Conservation (phyloP, 2,797 vertebrate species). For the Poeciliopsis presidionis region DNA sequence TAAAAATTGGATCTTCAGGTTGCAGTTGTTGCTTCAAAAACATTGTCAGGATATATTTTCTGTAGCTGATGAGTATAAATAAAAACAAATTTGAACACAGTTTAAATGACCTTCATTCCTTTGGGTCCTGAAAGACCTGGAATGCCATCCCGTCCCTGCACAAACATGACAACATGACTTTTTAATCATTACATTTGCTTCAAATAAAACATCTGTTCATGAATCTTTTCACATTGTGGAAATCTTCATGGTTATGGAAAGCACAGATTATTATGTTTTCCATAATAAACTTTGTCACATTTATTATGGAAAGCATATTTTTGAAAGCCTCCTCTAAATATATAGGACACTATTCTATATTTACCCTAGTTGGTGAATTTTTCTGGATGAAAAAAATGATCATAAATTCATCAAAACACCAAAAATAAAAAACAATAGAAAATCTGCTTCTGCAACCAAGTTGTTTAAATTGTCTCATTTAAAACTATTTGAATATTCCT, state of each 20-base stretch:
- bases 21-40: neutral
- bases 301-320: neutral
- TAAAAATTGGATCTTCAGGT: neutral
- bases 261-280: too few species aligned
- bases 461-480: neutral
- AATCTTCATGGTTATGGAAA: too few species aligned
- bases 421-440: neutral
- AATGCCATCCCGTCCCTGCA: slow-evolving; percentile 72
- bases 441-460: neutral
- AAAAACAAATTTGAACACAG: fast-evolving
- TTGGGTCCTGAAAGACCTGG: slow-evolving; percentile 70
- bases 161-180: slow-evolving; percentile 7
- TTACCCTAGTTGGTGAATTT: neutral
- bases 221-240: neutral
- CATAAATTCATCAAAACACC: neutral
- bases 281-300: neutral
- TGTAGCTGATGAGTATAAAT: neutral
- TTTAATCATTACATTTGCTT: neutral
- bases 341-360: too few species aligned
- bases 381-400: neutral
- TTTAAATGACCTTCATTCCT: slow-evolving; percentile 75
- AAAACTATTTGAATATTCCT: neutral
- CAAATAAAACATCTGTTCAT: neutral
- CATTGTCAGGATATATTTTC: neutral
- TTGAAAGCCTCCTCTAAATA: too few species aligned